Conservation (phyloP, 2,113 vertebrate genomes). For the Smithornis capensis region DNA sequence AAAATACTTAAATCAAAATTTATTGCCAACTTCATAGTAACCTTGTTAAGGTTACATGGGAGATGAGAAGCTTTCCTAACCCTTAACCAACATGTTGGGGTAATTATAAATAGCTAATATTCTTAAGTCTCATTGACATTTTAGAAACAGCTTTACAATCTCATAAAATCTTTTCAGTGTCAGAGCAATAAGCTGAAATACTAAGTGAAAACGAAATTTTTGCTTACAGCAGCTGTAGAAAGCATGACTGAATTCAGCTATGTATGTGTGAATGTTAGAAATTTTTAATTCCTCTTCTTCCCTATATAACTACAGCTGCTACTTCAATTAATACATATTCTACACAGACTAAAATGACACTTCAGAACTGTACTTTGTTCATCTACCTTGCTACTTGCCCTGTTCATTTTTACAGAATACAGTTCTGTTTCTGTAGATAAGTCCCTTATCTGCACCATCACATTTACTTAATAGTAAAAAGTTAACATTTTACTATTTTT, state of each 20-base stretch:
- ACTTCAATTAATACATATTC: background rate
- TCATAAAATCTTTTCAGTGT: background rate
- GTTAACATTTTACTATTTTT: background rate
- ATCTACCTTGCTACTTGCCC: background rate
- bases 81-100: background rate
- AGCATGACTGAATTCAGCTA: background rate
- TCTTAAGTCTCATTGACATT: fast-evolving
- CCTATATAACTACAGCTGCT: background rate
- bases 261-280: fast-evolving
- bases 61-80: background rate
- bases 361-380: background rate
- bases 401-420: background rate
- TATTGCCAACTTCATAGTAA: background rate
- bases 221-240: background rate
- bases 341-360: background rate
- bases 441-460: background rate
- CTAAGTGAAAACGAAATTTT: background rate
- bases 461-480: background rate
- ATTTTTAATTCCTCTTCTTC: background rate
- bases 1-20: background rate
- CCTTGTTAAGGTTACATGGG: background rate
- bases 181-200: background rate
- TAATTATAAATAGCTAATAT: background rate
- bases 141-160: background rate
- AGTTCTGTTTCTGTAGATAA: background rate